Conservation (phyloP, 2,888 invertebrate species). For the Galerucella pusilla region DNA sequence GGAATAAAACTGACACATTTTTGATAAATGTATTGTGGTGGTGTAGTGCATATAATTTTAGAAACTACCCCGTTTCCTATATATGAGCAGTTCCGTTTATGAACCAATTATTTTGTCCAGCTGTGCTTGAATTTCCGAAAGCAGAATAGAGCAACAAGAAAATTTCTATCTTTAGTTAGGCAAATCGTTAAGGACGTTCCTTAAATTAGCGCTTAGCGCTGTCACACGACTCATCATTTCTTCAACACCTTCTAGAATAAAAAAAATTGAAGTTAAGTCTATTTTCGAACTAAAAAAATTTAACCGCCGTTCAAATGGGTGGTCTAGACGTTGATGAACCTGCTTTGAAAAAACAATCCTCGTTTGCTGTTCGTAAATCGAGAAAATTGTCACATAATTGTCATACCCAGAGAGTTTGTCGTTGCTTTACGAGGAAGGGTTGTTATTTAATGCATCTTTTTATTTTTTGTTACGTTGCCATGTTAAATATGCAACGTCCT, state of each 20-base stretch:
- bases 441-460: too few species aligned
- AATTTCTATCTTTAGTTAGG: slow-evolving; percentile 33
- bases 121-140: slow-evolving; percentile 10
- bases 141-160: neutral
- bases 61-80: neutral
- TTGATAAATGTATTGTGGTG: too few species aligned
- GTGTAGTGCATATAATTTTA: too few species aligned
- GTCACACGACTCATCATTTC: slow-evolving; percentile 55
- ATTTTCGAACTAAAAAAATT: slow-evolving; percentile 54
- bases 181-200: slow-evolving; percentile 29
- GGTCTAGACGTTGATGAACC: slow-evolving; percentile 61
- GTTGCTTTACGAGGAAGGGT: slow-evolving; percentile 22
- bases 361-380: slow-evolving; percentile 60
- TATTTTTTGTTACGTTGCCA: too few species aligned
- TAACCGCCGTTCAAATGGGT: slow-evolving; percentile 58
- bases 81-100: neutral
- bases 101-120: slow-evolving; percentile 29
- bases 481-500: too few species aligned
- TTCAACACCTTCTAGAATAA: slow-evolving; percentile 53
- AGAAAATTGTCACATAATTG: slow-evolving; percentile 61
- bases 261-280: slow-evolving; percentile 47
- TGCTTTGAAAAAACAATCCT: slow-evolving; percentile 56
- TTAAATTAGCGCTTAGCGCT: slow-evolving; percentile 46
- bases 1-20: too few species aligned
- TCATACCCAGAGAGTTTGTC: slow-evolving; percentile 59